Evolutionary conservation across 2,797 vertebrate genomes (phyloP).

Genomic region (Luscinia megarhynchos): DNA sequence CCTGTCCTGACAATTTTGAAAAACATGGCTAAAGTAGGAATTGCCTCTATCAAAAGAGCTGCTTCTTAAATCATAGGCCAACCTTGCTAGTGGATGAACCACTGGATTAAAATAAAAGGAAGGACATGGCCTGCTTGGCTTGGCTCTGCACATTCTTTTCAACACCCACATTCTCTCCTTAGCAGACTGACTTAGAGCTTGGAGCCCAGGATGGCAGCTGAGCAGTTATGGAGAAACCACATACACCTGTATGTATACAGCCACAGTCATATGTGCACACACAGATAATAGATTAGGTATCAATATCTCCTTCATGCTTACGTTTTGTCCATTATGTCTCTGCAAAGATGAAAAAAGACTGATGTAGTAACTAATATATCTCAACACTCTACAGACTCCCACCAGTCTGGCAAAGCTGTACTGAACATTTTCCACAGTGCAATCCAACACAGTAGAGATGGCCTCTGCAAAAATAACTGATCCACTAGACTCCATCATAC

Average conservation of each 20-base stretch:
- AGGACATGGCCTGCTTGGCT: background rate
- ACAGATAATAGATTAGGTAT: background rate
- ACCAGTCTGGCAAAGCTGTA: background rate
- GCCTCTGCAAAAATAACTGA: background rate
- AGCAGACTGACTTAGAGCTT: background rate
- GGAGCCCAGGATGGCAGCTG: background rate
- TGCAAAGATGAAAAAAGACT: background rate
- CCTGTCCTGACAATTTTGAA: background rate
- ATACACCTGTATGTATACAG: accelerated
- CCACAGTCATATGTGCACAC: background rate
- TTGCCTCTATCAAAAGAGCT: background rate
- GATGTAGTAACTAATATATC: background rate
- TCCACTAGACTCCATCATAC: background rate
- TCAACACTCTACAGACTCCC: background rate
- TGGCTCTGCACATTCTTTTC: background rate
- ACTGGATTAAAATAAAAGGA: background rate
- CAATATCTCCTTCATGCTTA: background rate
- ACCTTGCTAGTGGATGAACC: background rate
- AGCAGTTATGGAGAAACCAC: background rate
- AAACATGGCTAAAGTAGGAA: background rate
- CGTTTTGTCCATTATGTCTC: background rate
- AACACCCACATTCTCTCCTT: background rate
- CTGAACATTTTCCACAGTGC: background rate
- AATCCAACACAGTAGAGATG: background rate
- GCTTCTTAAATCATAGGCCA: background rate